Conservation (phyloP, 2,797 vertebrate genomes). For the Trachops cirrhosus region DNA sequence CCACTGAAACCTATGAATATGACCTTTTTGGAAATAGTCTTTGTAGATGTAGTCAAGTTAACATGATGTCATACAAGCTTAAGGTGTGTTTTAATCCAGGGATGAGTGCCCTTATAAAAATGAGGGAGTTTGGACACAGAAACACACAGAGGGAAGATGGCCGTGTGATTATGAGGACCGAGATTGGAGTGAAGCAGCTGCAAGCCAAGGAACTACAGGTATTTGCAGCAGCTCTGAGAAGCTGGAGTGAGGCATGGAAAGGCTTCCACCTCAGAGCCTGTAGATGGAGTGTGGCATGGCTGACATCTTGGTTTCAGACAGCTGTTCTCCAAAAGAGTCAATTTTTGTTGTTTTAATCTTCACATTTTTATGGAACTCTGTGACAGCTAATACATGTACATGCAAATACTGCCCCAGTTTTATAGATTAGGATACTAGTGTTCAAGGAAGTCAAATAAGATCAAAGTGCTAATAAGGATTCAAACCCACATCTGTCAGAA, state of each 20-base stretch:
- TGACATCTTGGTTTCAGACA: not conserved
- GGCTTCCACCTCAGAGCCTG: not conserved
- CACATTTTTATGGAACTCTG: not conserved
- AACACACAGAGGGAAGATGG: not conserved
- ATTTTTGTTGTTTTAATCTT: not conserved
- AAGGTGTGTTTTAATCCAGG: too few relatives aligned
- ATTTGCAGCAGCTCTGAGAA: rapidly evolving
- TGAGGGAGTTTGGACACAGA: not conserved
- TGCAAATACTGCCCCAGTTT: rapidly evolving
- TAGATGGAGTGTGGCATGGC: too few relatives aligned
- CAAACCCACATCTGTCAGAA: too few relatives aligned
- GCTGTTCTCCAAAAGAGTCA: not conserved
- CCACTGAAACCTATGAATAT: not conserved
- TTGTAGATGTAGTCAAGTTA: not conserved
- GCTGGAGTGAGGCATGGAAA: too few relatives aligned
- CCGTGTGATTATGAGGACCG: too few relatives aligned
- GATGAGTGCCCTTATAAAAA: not conserved
- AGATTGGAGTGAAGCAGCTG: not conserved
- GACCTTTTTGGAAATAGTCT: not conserved
- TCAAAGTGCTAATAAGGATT: not conserved
- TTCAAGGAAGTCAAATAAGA: not conserved
- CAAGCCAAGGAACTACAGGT: too few relatives aligned
- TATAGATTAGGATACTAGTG: not conserved
- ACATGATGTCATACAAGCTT: too few relatives aligned
- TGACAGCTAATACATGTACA: rapidly evolving